phyloP scores from a whole-genome alignment of 1,140 invertebrate species.

The Aleiodes sp. region DNA sequence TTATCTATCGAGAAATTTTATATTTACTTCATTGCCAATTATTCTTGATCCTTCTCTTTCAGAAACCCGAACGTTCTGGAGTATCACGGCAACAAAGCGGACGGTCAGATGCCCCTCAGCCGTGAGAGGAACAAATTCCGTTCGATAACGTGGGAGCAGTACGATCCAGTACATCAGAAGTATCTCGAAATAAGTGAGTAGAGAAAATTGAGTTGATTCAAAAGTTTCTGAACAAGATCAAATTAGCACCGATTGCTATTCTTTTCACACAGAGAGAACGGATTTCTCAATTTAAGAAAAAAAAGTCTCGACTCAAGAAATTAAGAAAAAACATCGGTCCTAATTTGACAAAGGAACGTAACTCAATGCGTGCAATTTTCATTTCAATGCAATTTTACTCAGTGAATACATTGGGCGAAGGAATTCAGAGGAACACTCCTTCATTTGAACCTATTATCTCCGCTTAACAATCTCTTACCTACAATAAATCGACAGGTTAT shows the following conservation, averaged over 20 bases:
- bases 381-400: no score
- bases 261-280: no score
- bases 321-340: neutral
- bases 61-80: conserved; percentile 85
- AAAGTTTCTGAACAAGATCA: neutral
- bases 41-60: no score
- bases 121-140: conserved; percentile 86
- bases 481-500: no score
- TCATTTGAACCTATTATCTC: no score
- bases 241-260: neutral
- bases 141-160: conserved; percentile 87
- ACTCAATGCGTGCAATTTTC: no score
- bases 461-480: no score
- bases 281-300: no score
- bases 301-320: no score
- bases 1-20: neutral
- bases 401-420: no score
- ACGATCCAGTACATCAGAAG: conserved; percentile 89
- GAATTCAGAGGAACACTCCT: no score
- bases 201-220: neutral
- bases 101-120: conserved; percentile 76
- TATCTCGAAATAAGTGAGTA: conserved; percentile 91
- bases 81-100: conserved; percentile 73
- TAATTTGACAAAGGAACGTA: neutral
- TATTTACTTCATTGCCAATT: neutral